Evolutionary conservation across 2,113 vertebrate genomes (phyloP).

Genomic region (Parotia lawesii): DNA sequence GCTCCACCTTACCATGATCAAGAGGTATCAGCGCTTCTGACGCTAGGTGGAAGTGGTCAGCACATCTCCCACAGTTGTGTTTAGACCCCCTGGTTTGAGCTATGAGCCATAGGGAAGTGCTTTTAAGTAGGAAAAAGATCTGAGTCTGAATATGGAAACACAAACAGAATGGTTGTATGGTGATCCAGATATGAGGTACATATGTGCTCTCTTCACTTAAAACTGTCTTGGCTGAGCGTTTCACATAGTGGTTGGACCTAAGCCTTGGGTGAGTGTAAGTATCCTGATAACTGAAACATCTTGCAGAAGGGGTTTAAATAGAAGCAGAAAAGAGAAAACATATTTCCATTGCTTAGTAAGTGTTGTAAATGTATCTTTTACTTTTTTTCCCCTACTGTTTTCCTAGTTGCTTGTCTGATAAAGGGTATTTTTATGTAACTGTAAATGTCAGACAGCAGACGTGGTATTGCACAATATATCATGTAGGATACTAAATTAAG

Average conservation of each 20-base stretch:
- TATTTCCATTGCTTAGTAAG: background rate
- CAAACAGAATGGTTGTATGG: background rate
- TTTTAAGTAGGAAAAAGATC: background rate
- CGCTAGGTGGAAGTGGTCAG: background rate
- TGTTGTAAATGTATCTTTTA: background rate
- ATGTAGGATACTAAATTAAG: background rate
- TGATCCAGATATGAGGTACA: background rate
- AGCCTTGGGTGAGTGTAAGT: background rate
- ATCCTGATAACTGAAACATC: background rate
- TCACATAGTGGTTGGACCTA: background rate
- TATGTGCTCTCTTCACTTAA: background rate
- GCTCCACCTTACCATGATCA: conserved; percentile 56
- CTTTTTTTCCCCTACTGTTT: background rate
- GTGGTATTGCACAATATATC: background rate
- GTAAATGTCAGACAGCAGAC: background rate
- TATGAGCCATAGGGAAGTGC: background rate
- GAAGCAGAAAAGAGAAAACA: background rate
- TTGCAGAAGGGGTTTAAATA: background rate
- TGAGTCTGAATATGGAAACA: background rate
- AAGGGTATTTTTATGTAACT: background rate
- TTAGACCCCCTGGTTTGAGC: background rate
- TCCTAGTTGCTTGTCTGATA: background rate
- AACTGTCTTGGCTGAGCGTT: background rate
- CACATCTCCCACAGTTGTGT: background rate
- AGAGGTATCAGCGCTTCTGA: background rate